Evolutionary conservation across 2,797 vertebrate genomes (phyloP), one percentile per base, ranked within the genome.

Genomic region (Gambusia yucatana): DNA sequence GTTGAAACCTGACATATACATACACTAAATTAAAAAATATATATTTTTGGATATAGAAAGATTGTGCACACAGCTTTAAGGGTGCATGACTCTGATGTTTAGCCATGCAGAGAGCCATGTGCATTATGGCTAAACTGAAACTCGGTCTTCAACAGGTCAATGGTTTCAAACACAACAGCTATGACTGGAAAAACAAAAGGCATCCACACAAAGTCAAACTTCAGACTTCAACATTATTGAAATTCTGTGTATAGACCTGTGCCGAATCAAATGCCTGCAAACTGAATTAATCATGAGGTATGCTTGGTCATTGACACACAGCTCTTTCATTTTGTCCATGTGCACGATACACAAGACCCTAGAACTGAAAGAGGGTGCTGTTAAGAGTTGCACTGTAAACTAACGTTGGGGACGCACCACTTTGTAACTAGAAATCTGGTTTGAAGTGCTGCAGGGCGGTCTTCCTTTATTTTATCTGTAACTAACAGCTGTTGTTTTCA

Each of bases 361-460:
- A 17, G 28, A 33, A 61, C 14, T 61, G 28, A 61, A 30, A 7
- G 57, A 33, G 13, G 11, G 28, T 33, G 13, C 14, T 17, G 30
- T 61, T 61, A 61, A 33, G 28, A 61, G 59, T 33, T 61, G 13
- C 13, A 8, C 4, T 33, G 6, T 61, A 33, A 17, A 61, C 16
- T 30, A 33, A 61, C 28, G 6, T 17, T 63, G 30, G 59, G 14
- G 7, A 2, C 30, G 8, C 55, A 61, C 20, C 9, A 67, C 77
- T 86, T 85, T 28, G 77, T 71, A 22, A 77, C 85, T 79, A 72
- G 75, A 73, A 73, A 69, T 77, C 75, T 77, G 81, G 61, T 3
- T 79, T 10, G 22, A 80, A 36, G 59, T 4, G 78, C 25, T 59
- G 41, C 48, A 28, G 46, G 46, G 72, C 63, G 2, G 33, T 41